These are phyloP conservation scores for Hyperoplus immaculatus DNA, from an alignment of 2,797 vertebrate species.

Conservation along the genomic window DNA sequence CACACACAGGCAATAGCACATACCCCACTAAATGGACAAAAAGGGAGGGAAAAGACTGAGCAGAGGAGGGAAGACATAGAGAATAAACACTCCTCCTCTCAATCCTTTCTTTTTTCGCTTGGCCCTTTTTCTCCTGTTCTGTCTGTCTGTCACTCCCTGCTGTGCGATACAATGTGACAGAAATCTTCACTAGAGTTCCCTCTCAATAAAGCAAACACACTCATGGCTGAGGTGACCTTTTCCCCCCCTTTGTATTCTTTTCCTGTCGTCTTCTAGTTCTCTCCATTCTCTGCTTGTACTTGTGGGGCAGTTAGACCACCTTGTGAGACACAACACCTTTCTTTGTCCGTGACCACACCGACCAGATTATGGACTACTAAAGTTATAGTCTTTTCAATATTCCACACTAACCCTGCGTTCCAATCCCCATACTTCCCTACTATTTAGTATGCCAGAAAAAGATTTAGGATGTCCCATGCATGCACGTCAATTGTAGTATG, in stretches of 20 bases:
- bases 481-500: too few relatives aligned
- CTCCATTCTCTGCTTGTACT: not conserved
- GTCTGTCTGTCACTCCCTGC: slow-evolving; percentile 44
- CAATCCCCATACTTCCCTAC: too few relatives aligned
- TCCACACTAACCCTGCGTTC: not conserved
- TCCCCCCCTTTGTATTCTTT: slow-evolving; percentile 20
- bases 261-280: slow-evolving; percentile 18
- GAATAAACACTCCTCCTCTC: slow-evolving; percentile 70
- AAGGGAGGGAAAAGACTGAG: slow-evolving; percentile 75
- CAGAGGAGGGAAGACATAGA: slow-evolving; percentile 72
- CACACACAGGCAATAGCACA: slow-evolving; percentile 28
- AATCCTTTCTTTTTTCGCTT: slow-evolving; percentile 30
- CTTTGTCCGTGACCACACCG: not conserved
- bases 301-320: slow-evolving; percentile 23
- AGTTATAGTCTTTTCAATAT: not conserved
- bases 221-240: slow-evolving; percentile 54
- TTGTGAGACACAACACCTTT: not conserved
- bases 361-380: not conserved
- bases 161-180: slow-evolving; percentile 69
- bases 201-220: slow-evolving; percentile 60
- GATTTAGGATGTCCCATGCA: too few relatives aligned
- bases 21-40: slow-evolving; percentile 62
- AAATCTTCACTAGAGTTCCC: slow-evolving; percentile 62
- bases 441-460: too few relatives aligned
- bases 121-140: slow-evolving; percentile 16